phyloP scores from a whole-genome alignment of 2,113 vertebrate species.

The Stegostoma tigrinum region DNA sequence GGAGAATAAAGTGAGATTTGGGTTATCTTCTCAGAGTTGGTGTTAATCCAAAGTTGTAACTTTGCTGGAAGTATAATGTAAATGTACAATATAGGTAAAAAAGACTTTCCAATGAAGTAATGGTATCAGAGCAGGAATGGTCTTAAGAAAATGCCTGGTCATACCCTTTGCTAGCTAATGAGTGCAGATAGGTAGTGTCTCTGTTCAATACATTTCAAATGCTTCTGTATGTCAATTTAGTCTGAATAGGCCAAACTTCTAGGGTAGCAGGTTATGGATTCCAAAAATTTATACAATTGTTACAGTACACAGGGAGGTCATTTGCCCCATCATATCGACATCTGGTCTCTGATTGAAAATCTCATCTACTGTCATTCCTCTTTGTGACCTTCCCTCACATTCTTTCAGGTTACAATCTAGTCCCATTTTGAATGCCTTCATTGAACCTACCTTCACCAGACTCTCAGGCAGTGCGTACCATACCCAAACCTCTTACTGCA shows the following conservation, averaged over 20 bases:
- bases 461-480: too few species aligned
- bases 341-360: too few species aligned
- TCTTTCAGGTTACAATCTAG: too few species aligned
- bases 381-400: too few species aligned
- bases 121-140: not conserved
- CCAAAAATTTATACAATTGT: not conserved
- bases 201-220: not conserved
- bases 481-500: too few species aligned
- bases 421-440: too few species aligned
- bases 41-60: not conserved
- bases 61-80: not conserved
- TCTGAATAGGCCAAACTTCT: not conserved
- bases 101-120: not conserved
- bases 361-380: too few species aligned
- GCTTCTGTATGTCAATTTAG: not conserved
- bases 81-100: not conserved
- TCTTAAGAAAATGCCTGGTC: not conserved
- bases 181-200: not conserved
- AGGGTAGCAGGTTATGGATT: not conserved
- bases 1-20: not conserved
- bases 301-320: too few species aligned
- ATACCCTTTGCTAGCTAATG: not conserved
- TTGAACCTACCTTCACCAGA: too few species aligned
- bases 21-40: not conserved
- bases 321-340: too few species aligned